Evolutionary conservation across 92 coral and sea anemone species (phyloP).

Genomic region (Chrysogorgia sp.): DNA sequence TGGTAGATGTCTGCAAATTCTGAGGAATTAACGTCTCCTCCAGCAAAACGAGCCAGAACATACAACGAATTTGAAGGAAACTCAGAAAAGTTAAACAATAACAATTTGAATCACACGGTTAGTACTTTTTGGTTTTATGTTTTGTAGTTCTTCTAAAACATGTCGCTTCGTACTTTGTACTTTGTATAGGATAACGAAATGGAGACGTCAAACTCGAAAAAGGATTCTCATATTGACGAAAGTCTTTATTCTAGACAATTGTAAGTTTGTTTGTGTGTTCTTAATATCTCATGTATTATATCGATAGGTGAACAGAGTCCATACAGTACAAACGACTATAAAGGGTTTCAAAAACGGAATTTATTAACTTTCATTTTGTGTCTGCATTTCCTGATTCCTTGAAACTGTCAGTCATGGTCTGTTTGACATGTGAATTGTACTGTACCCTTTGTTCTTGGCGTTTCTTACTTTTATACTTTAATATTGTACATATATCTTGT

Average conservation of each 20-base stretch:
- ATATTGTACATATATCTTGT: too few relatives aligned
- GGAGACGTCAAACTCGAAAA: slow-evolving; percentile 67
- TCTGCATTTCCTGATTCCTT: neutral
- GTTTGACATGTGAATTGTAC: too few relatives aligned
- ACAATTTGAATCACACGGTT: slow-evolving; percentile 72
- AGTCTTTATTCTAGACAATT: slow-evolving; percentile 96
- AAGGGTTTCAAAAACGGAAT: slow-evolving; percentile 1
- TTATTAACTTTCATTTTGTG: neutral
- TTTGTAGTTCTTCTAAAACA: neutral
- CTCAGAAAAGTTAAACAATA: slow-evolving; percentile 67
- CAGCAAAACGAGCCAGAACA: slow-evolving; percentile 97
- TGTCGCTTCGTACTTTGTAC: neutral
- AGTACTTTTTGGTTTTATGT: slow-evolving; percentile 6
- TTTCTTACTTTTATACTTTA: too few relatives aligned
- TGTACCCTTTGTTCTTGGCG: too few relatives aligned
- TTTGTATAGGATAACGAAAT: slow-evolving; percentile 66
- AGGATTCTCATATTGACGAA: slow-evolving; percentile 71
- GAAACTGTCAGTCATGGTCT: too few relatives aligned
- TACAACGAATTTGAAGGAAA: slow-evolving; percentile 62
- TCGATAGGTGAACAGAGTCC: too few relatives aligned
- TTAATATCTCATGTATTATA: neutral
- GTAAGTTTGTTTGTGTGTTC: slow-evolving; percentile 55
- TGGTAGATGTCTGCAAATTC: slow-evolving; percentile 99
- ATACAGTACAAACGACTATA: neutral
- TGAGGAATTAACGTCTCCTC: slow-evolving; percentile 99